phyloP scores from a whole-genome alignment of 2,888 invertebrate species.

The Serripes groenlandicus region DNA sequence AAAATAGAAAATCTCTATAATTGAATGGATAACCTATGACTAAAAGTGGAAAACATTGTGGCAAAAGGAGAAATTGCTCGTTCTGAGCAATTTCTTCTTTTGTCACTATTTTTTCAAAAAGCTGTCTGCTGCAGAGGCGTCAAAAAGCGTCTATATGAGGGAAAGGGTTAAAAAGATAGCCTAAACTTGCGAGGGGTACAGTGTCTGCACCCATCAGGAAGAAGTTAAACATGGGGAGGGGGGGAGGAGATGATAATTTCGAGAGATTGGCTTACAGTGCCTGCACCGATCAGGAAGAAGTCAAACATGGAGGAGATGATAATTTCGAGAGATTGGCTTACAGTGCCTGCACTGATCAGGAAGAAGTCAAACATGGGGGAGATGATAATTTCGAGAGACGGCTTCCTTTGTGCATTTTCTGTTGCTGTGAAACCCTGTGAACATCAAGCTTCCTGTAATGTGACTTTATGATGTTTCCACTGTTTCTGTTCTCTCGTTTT shows the following conservation, averaged over 20 bases:
- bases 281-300: not conserved
- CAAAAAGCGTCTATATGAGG: too few relatives aligned
- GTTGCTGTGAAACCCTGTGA: slow-evolving; percentile 13
- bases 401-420: slow-evolving; percentile 8
- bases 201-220: not conserved
- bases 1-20: too few relatives aligned
- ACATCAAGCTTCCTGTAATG: slow-evolving; percentile 6
- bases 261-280: not conserved
- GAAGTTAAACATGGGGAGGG: not conserved
- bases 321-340: not conserved
- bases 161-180: too few relatives aligned
- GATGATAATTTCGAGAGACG: slow-evolving; percentile 4
- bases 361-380: slow-evolving; percentile 6
- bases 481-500: not conserved
- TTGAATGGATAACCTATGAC: too few relatives aligned
- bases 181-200: too few relatives aligned
- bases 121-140: too few relatives aligned
- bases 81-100: too few relatives aligned
- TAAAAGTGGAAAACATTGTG: too few relatives aligned
- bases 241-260: slow-evolving; percentile 1
- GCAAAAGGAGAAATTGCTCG: too few relatives aligned
- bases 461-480: slow-evolving; percentile 14
- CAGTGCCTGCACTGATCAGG: not conserved
- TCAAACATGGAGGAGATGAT: slow-evolving; percentile 7
- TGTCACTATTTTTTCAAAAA: too few relatives aligned